Conservation (phyloP, 2,888 invertebrate genomes). For the Geotrupes spiniger region DNA sequence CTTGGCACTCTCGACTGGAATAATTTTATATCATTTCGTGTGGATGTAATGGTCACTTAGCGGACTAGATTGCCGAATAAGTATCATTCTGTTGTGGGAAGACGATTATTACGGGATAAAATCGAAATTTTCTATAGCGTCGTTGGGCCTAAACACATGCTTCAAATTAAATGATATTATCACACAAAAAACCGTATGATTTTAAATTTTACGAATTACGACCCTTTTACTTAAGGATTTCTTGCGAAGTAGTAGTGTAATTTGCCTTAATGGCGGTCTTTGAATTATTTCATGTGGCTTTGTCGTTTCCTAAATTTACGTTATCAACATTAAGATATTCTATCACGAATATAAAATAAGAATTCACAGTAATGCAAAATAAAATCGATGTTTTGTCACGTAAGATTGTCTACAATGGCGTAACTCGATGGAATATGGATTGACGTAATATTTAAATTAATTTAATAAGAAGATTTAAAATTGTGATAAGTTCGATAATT, state of each 20-base stretch:
- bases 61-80: conserved; percentile 37
- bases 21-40: conserved; percentile 36
- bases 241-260: background rate
- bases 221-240: background rate
- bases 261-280: background rate
- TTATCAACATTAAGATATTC: too few relatives aligned
- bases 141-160: conserved; percentile 30
- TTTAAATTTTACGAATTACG: background rate
- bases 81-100: conserved; percentile 26
- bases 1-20: conserved; percentile 29
- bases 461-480: too few relatives aligned
- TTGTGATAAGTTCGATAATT: too few relatives aligned
- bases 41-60: conserved; percentile 33
- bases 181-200: conserved; percentile 3
- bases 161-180: conserved; percentile 33
- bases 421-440: too few relatives aligned
- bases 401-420: too few relatives aligned
- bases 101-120: conserved; percentile 24
- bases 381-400: too few relatives aligned
- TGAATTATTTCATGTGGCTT: background rate
- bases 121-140: conserved; percentile 20
- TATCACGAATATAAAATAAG: background rate
- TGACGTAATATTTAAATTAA: too few relatives aligned
- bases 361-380: too few relatives aligned
- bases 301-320: background rate